Base-by-base conservation (phyloP, 2,888 invertebrate species). In the Meteorus cinctellus region DNA sequence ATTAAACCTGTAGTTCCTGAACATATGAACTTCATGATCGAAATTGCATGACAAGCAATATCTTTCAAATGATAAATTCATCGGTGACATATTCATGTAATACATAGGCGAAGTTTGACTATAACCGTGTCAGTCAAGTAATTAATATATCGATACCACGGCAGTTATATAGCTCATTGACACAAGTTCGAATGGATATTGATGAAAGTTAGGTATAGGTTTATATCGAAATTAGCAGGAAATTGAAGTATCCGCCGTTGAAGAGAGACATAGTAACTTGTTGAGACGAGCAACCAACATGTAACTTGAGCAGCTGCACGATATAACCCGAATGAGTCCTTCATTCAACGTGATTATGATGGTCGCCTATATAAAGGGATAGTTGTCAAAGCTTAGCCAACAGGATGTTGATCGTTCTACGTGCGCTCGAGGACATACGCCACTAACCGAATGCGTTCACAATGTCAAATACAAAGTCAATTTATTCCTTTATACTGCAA, bases 341-440 rank as follows among this genome's bases (percentile, higher is more conserved):
- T 79, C 81, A 79, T 81, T 83, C 82, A 82, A 85, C 81, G 84
- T 81, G 82, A 84, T 86, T 84, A 86, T 84, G 84, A 85, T 83
- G 83, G 84, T 78, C 81, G 69, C 74, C 76, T 62, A 59, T 62
- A 66, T 68, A 65, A 55, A 19, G 45, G 27, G 77, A 79, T 16
- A 19, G n/a, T 19, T 16, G 79, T 84, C 86, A 84, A 84, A 85
- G 86, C 82, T 68, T 45, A 78, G 70, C 77, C 79, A 63, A 73
- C 55, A 19, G 55, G 76, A 74, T 79, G 72, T 74, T 74, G 74
- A 73, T 60, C 73, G 78, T 80, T 79, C 76, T 73, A 78, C 76
- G 69, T 72, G 78, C 1, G 51, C 45, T 45, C 16, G 4, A 27
- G 45, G 48, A 68, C 69, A 70, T 34, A 70, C 34, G 36, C 69